These are phyloP conservation scores for Teleogryllus occipitalis DNA, from an alignment of 1,140 invertebrate species.

Conservation along the genomic window DNA sequence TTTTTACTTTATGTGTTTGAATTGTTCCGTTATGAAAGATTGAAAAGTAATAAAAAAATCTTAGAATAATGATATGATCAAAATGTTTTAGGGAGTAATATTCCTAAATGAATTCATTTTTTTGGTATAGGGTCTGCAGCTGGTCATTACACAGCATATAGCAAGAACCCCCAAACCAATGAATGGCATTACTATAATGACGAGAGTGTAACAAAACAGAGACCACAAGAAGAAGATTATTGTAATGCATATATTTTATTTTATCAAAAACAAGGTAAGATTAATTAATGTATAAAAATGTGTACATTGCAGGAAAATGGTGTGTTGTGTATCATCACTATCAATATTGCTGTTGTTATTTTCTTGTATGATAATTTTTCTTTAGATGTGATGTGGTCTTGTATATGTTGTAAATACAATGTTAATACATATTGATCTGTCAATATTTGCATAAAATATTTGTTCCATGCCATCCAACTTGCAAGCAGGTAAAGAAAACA, in stretches of 20 bases:
- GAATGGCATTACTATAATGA: slow-evolving; percentile 65
- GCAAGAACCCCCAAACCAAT: slow-evolving; percentile 51
- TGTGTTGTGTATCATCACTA: background rate
- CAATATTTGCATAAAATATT: background rate
- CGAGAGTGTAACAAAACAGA: slow-evolving; percentile 47
- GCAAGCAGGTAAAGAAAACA: no score
- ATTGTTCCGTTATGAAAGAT: no score
- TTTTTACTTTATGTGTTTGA: no score
- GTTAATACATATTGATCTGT: background rate
- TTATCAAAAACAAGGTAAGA: slow-evolving; percentile 50
- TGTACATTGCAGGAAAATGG: background rate
- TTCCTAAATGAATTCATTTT: slow-evolving; percentile 10
- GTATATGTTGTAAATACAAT: background rate
- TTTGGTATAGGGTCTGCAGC: slow-evolving; percentile 46
- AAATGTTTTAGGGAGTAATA: no score
- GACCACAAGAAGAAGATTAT: slow-evolving; percentile 53
- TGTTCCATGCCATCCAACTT: background rate
- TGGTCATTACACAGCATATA: slow-evolving; percentile 62
- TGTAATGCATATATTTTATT: slow-evolving; percentile 61
- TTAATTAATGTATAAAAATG: background rate
- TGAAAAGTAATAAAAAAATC: no score
- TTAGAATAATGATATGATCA: no score
- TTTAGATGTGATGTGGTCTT: background rate
- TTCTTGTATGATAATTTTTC: background rate
- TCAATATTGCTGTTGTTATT: background rate